Evolutionary conservation across 1,140 invertebrate species (phyloP), one percentile per base, ranked within the genome.

Genomic region (Galleria mellonella): DNA sequence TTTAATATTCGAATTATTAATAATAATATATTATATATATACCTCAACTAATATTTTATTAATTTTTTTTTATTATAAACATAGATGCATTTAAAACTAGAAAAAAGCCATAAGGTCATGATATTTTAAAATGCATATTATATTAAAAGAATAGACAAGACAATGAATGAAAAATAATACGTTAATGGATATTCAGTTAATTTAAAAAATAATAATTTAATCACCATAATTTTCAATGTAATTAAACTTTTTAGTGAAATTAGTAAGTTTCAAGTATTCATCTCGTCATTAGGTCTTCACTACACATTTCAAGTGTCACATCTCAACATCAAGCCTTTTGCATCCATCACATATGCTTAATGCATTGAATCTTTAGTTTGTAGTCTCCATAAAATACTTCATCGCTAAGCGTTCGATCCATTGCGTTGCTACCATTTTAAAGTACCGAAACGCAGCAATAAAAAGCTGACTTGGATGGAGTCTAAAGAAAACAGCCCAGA

Each of bases 331-430:
- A 40, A 29, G 11, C 38, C 37, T 43, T 43, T 46, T 53, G 43
- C 56, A 48, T 50, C 43, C 51, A 55, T 52, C 55, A 61, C 59
- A 64, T 55, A 51, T 62, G 66, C 56, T 49, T 62, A 55, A 67
- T 57, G 55, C 53, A 40, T 53, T 65, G 29, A 51, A 37, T 23
- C 35, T n/a, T 17, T 37, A 23, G 35, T 17, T 5, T 37, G 14
- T n/a, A 37, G 7, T 8, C 9, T 31, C 12, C 13, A n/a, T 11
- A 9, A 1, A 31, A 17, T 27, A 12, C 11, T 7, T 23, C 30
- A 43, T 35, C 14, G n/a, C 32, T 9, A 30, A 29, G 33, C 2
- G 2, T 4, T 11, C n/a, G n/a, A 23, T 45, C 17, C 48, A 44
- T 45, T 27, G 8, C 37, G 10, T 2, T 13, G 11, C 9, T 15